These are phyloP conservation scores for Papilio protenor DNA, from an alignment of 2,888 invertebrate species.

Conservation along the genomic window DNA sequence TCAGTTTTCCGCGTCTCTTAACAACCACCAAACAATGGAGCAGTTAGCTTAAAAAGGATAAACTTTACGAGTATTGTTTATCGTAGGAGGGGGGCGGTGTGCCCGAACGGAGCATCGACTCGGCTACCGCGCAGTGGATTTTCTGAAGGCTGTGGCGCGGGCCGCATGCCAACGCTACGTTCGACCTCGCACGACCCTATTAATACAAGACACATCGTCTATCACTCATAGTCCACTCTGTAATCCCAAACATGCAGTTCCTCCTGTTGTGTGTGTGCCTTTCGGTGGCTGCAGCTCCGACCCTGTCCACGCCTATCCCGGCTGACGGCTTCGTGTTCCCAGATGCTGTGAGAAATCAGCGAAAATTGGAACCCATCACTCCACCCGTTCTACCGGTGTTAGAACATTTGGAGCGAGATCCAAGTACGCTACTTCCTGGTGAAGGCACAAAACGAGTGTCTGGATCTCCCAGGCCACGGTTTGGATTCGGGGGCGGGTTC, in stretches of 20 bases:
- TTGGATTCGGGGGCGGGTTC: constrained; percentile 73
- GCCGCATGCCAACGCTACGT: constrained; percentile 81
- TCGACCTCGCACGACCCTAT: constrained; percentile 80
- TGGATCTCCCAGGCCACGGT: constrained; percentile 65
- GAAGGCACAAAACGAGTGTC: constrained; percentile 54
- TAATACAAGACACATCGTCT: constrained; percentile 77
- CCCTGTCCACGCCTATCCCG: constrained; percentile 62
- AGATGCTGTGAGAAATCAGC: constrained; percentile 66
- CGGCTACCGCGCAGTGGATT: constrained; percentile 78
- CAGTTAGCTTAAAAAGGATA: constrained; percentile 71
- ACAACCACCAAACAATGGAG: constrained; percentile 66
- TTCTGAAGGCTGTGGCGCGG: constrained; percentile 83
- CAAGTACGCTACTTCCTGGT: constrained; percentile 73
- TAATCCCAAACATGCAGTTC: constrained; percentile 73
- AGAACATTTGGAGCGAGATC: constrained; percentile 80
- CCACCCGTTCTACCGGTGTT: constrained; percentile 80
- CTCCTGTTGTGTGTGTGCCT: constrained; percentile 67
- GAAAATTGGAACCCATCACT: constrained; percentile 76
- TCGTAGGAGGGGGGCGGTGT: constrained; percentile 67
- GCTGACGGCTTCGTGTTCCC: constrained; percentile 73
- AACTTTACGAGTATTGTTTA: constrained; percentile 54
- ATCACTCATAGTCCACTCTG: constrained; percentile 70
- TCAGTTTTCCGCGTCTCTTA: constrained; percentile 60
- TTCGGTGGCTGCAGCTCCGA: constrained; percentile 55
- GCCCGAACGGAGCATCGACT: constrained; percentile 73